phyloP scores from a whole-genome alignment of 2,888 invertebrate genomes.

The Ophion obscuratus region DNA sequence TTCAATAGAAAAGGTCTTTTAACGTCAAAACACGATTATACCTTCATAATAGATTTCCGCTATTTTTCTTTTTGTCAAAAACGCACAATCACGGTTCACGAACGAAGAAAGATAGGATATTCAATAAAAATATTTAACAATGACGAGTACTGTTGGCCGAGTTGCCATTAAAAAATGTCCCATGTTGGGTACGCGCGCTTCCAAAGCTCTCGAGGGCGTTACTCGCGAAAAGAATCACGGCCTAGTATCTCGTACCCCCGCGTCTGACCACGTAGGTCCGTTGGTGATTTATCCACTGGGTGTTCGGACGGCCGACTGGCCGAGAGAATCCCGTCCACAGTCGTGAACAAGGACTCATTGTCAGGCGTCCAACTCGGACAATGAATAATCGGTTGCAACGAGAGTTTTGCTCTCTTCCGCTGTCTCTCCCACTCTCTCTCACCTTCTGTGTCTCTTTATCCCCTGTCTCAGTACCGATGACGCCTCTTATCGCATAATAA shows the following conservation, averaged over 20 bases:
- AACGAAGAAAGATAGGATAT: not conserved
- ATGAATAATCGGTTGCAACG: conserved; percentile 63
- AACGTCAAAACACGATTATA: too few species aligned
- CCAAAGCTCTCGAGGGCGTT: conserved; percentile 12
- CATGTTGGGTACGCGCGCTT: not conserved
- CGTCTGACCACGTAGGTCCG: conserved; percentile 52
- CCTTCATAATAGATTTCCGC: too few species aligned
- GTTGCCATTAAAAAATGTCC: conserved; percentile 6
- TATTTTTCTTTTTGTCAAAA: not conserved
- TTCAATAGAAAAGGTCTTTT: too few species aligned
- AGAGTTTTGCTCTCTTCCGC: conserved; percentile 16
- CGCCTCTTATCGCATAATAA: conserved; percentile 6
- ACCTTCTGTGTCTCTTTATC: not conserved
- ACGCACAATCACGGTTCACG: not conserved
- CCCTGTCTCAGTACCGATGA: not conserved
- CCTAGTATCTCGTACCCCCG: conserved; percentile 36
- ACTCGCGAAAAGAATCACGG: conserved; percentile 28
- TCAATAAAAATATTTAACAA: conserved; percentile 4
- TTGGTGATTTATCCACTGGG: conserved; percentile 60
- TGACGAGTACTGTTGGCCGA: not conserved
- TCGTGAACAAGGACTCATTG: conserved; percentile 64
- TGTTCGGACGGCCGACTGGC: conserved; percentile 13
- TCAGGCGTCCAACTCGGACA: conserved; percentile 60
- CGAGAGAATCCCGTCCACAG: conserved; percentile 36
- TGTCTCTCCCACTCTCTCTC: conserved; percentile 3